Percentiles rank a stretch among this genome's conserved stretches.
Evolutionary conservation across 2,888 invertebrate species (phyloP).

Genomic region (Scaptomyza parva): DNA sequence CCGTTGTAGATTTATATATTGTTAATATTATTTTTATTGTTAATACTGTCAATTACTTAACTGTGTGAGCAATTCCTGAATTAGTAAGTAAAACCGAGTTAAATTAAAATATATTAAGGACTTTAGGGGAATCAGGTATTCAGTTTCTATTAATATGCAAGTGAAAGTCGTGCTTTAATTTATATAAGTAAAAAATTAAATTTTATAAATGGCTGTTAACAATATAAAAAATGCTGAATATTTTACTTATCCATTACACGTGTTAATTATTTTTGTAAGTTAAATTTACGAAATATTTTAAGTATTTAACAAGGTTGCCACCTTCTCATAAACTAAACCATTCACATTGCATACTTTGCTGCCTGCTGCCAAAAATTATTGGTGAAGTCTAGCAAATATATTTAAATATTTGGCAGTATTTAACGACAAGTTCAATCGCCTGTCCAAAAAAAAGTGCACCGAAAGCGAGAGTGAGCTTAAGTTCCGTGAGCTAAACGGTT

Average conservation of each 20-base stretch:
- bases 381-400: not conserved
- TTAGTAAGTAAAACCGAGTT: constrained; percentile 12
- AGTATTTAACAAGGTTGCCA: constrained; percentile 2
- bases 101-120: not conserved
- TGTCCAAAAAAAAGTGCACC: not conserved
- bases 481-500: constrained; percentile 18
- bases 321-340: not conserved
- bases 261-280: not conserved
- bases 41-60: not conserved
- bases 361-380: not conserved
- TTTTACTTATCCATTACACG: not conserved
- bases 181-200: not conserved
- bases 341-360: constrained; percentile 10
- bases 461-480: not conserved
- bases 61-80: not conserved
- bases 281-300: not conserved
- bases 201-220: constrained; percentile 8
- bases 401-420: not conserved
- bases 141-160: not conserved
- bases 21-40: constrained; percentile 1
- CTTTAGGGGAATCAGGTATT: not conserved
- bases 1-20: not conserved
- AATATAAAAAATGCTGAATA: constrained; percentile 1
- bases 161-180: constrained; percentile 10
- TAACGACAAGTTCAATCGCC: not conserved